Percentiles rank a stretch among this genome's conserved stretches.
These are phyloP conservation scores for Semnopithecus entellus DNA, from an alignment of 2,113 vertebrate genomes.

Conservation along the genomic window DNA sequence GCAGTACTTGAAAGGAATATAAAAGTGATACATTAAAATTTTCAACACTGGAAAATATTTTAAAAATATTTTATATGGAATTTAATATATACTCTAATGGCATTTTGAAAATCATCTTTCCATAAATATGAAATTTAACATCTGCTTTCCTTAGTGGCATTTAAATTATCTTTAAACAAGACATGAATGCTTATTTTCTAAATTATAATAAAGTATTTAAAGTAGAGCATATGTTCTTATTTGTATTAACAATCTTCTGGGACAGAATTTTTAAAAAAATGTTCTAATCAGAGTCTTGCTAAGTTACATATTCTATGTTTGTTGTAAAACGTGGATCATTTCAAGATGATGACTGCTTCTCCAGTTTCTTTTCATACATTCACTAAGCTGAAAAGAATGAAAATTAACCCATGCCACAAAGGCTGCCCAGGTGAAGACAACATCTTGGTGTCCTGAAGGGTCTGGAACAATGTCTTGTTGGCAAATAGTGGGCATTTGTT, in stretches of 20 bases:
- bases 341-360: neutral
- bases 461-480: neutral
- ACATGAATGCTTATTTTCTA: conserved; percentile 37
- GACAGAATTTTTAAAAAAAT: neutral
- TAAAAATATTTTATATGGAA: neutral
- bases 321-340: neutral
- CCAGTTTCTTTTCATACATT: neutral
- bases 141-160: neutral
- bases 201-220: neutral
- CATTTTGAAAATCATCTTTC: neutral
- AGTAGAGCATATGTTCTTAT: neutral
- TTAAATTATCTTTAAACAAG: conserved; percentile 33
- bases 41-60: neutral
- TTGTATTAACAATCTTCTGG: neutral
- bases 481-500: neutral
- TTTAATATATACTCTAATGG: neutral
- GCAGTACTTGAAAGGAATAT: conserved; percentile 88
- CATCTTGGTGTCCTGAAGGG: neutral
- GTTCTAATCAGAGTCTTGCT: neutral
- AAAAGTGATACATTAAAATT: conserved; percentile 47
- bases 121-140: neutral
- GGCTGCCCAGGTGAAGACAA: neutral
- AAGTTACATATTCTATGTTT: neutral
- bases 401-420: neutral
- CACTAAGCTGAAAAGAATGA: neutral